Base-by-base conservation (phyloP, 1,140 invertebrate genomes). In the Lepidurus couesii region DNA sequence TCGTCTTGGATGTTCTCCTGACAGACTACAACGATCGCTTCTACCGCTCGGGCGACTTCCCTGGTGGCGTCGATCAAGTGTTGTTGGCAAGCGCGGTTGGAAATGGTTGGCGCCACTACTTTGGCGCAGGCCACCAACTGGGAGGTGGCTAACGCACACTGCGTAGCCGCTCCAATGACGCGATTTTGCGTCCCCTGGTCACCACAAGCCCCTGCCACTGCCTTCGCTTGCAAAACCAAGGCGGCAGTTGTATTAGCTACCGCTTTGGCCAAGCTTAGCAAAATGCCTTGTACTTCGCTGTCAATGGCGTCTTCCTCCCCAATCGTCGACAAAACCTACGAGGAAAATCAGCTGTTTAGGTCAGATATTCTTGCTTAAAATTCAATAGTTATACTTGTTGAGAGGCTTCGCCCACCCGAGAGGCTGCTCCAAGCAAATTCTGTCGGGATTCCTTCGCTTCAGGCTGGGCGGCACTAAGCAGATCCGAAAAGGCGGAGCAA, bases 51-150 rank as follows among this genome's bases (percentile, higher is more conserved):
- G 0, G 94, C 93, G 4, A 99, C 98, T 84, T 97, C 95, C 44
- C 95, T 90, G 0, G 96, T 93, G 0, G 98, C 97, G 75, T 92
- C 93, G 78, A 95, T 92, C 75, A 99, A 84, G 85, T 99, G 97
- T 80, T 96, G 93, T 82, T 98, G 95, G 83, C 98, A 99, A 0
- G 93, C 93, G 1, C 95, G 92, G 82, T 93, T 96, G 75, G 94
- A 90, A 7, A 99, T 84, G 0, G 92, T 94, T 0, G 92, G 91
- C 0, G 92, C 92, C 3, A 94, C 92, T n/a, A 92, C 92, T 88
- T 98, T 98, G 11, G 98, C 95, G 84, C 96, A 98, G 0, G 98
- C 96, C 0, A 99, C 97, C 1, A 99, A 87, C 84, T 99, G 98
- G 44, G 96, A 98, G 0, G 98, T 99, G 1, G 96, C 95, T 42